phyloP scores from a whole-genome alignment of 2,888 invertebrate species.

The Boloria euphrosyne region DNA sequence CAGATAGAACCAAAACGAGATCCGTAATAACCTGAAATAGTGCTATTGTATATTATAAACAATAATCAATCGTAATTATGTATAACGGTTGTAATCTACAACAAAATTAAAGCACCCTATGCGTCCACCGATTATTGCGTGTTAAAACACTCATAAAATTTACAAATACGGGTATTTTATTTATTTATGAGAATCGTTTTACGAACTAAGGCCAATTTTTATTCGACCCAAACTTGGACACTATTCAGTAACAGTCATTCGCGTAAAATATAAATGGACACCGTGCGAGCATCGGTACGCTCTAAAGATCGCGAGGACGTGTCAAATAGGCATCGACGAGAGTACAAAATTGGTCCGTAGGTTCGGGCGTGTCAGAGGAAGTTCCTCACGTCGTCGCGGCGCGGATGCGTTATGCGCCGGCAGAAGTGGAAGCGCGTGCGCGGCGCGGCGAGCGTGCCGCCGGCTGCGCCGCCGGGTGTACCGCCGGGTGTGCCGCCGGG shows the following conservation, averaged over 20 bases:
- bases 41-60: constrained; percentile 59
- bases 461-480: constrained; percentile 44
- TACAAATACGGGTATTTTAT: constrained; percentile 33
- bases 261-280: constrained; percentile 69
- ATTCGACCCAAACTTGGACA: constrained; percentile 55
- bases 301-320: constrained; percentile 67
- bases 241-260: constrained; percentile 54
- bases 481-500: constrained; percentile 45
- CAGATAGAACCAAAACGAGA: constrained; percentile 32
- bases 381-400: constrained; percentile 66
- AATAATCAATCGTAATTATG: constrained; percentile 54
- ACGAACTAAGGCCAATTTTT: constrained; percentile 45
- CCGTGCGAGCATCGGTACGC: constrained; percentile 55
- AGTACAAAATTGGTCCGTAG: constrained; percentile 79
- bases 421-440: constrained; percentile 74
- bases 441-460: constrained; percentile 51
- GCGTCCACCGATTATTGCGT: constrained; percentile 64
- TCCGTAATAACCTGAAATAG: constrained; percentile 54
- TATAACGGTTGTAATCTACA: constrained; percentile 65
- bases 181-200: constrained; percentile 37
- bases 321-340: constrained; percentile 67
- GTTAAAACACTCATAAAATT: constrained; percentile 41
- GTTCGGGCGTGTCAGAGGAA: constrained; percentile 68
- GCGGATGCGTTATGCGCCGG: constrained; percentile 65
- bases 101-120: constrained; percentile 75